These are phyloP conservation scores for Pissodes strobi DNA, from an alignment of 1,140 invertebrate genomes.

Conservation along the genomic window DNA sequence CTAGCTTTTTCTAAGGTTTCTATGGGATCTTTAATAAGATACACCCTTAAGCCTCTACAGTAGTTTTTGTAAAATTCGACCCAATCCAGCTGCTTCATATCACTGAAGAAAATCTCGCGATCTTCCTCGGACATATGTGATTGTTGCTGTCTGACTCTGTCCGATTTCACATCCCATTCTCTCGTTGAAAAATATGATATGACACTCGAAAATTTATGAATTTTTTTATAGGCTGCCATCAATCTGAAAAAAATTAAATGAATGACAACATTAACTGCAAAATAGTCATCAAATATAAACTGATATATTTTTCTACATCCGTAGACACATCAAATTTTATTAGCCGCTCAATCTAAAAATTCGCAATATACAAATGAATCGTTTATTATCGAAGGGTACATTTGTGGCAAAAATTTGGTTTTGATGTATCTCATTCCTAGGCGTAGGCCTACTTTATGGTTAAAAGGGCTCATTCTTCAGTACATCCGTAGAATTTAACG, in stretches of 20 bases:
- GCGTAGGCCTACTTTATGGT: no score
- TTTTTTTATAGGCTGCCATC: conserved; percentile 73
- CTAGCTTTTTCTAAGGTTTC: conserved; percentile 65
- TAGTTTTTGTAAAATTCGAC: conserved; percentile 67
- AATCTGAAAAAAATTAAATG: conserved; percentile 61
- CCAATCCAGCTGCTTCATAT: conserved; percentile 71
- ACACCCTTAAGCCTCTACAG: conserved; percentile 67
- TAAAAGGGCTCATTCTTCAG: no score
- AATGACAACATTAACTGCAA: no score
- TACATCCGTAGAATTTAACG: no score
- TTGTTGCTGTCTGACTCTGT: conserved; percentile 65
- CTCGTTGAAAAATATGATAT: conserved; percentile 73
- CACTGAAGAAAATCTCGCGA: conserved; percentile 68
- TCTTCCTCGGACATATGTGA: conserved; percentile 63
- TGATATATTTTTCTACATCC: no score
- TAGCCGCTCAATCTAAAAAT: no score
- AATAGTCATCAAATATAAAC: no score
- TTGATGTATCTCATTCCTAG: no score
- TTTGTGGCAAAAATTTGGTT: no score
- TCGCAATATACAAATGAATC: no score
- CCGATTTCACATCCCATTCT: conserved; percentile 73
- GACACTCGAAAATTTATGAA: conserved; percentile 72
- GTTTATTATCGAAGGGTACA: no score
- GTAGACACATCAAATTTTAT: no score
- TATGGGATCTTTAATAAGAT: conserved; percentile 73